Evolutionary conservation across 2,113 vertebrate genomes (phyloP), one percentile per base, ranked within the genome.

Genomic region (Tympanuchus pallidicinctus): DNA sequence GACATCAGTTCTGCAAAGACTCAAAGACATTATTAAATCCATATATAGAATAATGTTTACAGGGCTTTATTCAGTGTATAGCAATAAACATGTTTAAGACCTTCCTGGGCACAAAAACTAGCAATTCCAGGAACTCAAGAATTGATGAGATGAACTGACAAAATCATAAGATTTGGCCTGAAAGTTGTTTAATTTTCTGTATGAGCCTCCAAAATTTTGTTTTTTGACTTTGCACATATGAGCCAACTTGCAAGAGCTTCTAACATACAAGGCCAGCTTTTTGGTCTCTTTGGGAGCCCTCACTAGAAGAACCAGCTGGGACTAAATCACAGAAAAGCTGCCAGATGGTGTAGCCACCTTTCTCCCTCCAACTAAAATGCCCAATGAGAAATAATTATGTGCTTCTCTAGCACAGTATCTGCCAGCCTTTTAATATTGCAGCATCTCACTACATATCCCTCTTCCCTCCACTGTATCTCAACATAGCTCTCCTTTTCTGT

Each of bases 281-380:
- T 52, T 24, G 57, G 38, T 74, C 86, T 94, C 88, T 93, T 82
- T 90, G 91, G 94, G 95, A 96, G 54, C 74, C 43, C 83, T 92
- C 63, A 24, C 81, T 84, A 86, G 91, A 90, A 93, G 66, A 94
- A 92, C 86, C 92, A 96, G 86, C 95, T 96, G 90, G 92, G 96
- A 95, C 24, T 92, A 81, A 89, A 95, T 86, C 74, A 93, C 43
- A 89, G 83, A 96, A 81, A 93, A 92, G 30, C 89, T 92, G 65
- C 81, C 92, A 96, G 92, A 95, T 96, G 92, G 92, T 90, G 36
- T 54, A 93, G 65, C 54, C 83, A 96, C 92, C 95, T 95, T 94
- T 92, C 32, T 17, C 47, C 48, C 81, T 93, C 83, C 80, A 94
- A 95, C 30, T 54, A 86, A 89, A 95, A 95, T 84, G 45, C 48